These are phyloP conservation scores for Bemisia tabaci DNA, from an alignment of 1,140 invertebrate species.

Conservation along the genomic window DNA sequence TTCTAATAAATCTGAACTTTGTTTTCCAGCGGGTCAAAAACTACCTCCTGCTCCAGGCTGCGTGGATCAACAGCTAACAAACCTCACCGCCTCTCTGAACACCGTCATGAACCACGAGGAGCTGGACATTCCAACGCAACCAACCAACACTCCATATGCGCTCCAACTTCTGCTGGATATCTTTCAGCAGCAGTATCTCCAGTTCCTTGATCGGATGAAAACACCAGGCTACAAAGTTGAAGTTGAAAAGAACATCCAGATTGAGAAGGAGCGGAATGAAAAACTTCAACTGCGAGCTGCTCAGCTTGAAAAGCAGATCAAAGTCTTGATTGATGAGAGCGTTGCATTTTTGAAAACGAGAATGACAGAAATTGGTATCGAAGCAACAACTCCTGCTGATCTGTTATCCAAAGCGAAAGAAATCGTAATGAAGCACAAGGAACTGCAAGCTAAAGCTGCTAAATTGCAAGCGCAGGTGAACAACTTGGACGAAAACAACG, in stretches of 20 bases:
- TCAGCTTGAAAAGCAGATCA: constrained; percentile 82
- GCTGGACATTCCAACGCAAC: constrained; percentile 60
- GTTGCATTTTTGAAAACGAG: constrained; percentile 77
- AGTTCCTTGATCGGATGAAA: constrained; percentile 68
- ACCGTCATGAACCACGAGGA: constrained; percentile 56
- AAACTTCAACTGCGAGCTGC: constrained; percentile 61
- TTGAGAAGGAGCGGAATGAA: constrained; percentile 70
- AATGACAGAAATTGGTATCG: constrained; percentile 80
- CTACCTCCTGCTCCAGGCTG: constrained; percentile 71
- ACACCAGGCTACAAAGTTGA: constrained; percentile 52
- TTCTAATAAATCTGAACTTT: too few relatives aligned
- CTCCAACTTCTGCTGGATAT: constrained; percentile 72
- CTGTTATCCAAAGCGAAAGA: constrained; percentile 80
- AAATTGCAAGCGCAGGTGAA: constrained; percentile 66
- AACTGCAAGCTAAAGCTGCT: constrained; percentile 70
- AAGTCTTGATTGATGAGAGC: constrained; percentile 77
- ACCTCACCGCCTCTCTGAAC: constrained; percentile 40
- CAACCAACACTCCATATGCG: constrained; percentile 64
- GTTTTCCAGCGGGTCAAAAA: constrained; percentile 40
- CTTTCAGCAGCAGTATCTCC: constrained; percentile 65
- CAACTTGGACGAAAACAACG: constrained; percentile 20
- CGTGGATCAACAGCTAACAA: constrained; percentile 75
- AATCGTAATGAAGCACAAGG: constrained; percentile 81
- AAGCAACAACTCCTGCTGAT: constrained; percentile 66
- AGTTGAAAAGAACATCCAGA: constrained; percentile 62